phyloP scores from a whole-genome alignment of 2,888 invertebrate genomes.

The Dioctria linearis region DNA sequence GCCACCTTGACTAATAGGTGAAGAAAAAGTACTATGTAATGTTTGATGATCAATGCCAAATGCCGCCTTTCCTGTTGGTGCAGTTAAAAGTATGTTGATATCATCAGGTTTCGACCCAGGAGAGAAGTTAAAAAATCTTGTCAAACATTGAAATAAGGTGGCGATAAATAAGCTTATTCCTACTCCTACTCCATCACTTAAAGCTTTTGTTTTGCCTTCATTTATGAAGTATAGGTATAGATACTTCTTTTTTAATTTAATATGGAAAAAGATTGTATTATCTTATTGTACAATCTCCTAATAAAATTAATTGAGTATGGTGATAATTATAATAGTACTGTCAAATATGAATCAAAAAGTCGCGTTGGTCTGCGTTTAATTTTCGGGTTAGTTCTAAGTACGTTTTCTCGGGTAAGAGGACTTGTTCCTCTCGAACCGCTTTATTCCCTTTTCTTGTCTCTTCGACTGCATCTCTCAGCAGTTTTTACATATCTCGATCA shows the following conservation, averaged over 20 bases:
- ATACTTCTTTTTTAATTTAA: too few relatives aligned
- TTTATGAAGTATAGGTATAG: too few relatives aligned
- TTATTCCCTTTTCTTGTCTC: conserved; percentile 25
- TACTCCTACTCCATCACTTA: too few relatives aligned
- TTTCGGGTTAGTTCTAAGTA: background rate
- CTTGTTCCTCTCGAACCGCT: background rate
- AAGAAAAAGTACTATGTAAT: background rate
- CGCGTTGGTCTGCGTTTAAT: conserved; percentile 15
- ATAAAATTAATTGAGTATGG: too few relatives aligned
- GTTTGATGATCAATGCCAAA: background rate
- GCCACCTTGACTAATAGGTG: background rate
- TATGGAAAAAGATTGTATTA: too few relatives aligned
- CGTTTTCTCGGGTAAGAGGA: background rate
- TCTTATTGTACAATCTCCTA: too few relatives aligned
- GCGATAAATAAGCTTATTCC: too few relatives aligned
- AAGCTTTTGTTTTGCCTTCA: too few relatives aligned
- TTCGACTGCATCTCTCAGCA: conserved; percentile 15
- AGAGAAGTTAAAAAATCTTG: background rate
- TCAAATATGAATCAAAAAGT: background rate
- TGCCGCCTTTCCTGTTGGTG: conserved; percentile 18
- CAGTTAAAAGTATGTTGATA: background rate
- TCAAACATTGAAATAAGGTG: too few relatives aligned
- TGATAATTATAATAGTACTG: conserved; percentile 8
- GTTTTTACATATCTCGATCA: conserved; percentile 14
- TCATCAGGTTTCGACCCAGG: background rate